Evolutionary conservation across 1,140 invertebrate genomes (phyloP), one percentile per base, ranked within the genome.

Genomic region (Triops longicaudatus): DNA sequence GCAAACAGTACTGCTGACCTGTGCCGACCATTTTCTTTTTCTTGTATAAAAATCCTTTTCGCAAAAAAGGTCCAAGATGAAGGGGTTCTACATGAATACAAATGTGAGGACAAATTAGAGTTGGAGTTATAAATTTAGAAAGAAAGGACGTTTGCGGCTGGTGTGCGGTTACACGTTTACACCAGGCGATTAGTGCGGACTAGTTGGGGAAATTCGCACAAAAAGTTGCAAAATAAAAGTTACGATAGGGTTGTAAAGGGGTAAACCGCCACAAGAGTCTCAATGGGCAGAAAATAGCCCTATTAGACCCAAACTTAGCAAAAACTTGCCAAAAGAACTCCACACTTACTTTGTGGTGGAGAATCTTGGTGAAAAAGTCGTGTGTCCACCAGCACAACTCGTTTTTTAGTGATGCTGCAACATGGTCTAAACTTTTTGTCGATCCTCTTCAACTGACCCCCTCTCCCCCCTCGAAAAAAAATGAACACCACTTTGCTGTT

Each of bases 1-100:
- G 84, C 28, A 85, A 80, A 78, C 84, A 84, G 79, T 84, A 85
- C 72, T 84, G 83, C 79, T 85, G 84, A 37, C 81, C 81, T 50
- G 72, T 26, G 28, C 31, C 43, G 22, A 31, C 77, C 63, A 63
- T 41, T 50, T 63, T 72, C 26, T 27, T 31, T 27, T 41, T 42
- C 22, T 17, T 44, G 41, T 77, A 27, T 5, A 28, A 14, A 6
- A 11, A 75, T 26, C 73, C 31, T 26, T 41, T 50, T 14, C 17
- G 31, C 31, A 77, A 73, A 72, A 71, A 31, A 76, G 7, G 44
- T 26, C 26, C 9, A 71, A 76, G 28, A 76, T 11, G 41, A 44
- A 44, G 43, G 22, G 0, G 17, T 26, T 26, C 22, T n/a, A 41
- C 11, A 41, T 6, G 73, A 74, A 17, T 28, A 78, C 73, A 41